Evolutionary conservation across 2,888 invertebrate genomes (phyloP).

Genomic region (Oscheius myriophilus): DNA sequence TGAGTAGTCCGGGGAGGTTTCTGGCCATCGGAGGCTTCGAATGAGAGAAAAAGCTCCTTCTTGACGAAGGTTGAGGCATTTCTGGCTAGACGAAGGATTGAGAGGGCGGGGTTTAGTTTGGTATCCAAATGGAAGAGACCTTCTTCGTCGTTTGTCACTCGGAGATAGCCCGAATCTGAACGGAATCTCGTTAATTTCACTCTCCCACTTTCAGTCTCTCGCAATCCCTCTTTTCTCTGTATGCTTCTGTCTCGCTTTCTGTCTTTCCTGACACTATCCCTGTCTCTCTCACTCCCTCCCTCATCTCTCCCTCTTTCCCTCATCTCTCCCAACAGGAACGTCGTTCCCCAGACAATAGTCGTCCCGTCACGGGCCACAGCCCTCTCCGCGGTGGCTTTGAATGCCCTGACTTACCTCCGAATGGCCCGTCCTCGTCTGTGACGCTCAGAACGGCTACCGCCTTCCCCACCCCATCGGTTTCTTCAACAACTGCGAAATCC

Average conservation of each 20-base stretch:
- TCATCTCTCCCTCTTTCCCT: too few species aligned
- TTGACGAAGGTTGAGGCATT: background rate
- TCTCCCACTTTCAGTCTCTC: too few species aligned
- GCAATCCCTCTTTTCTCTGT: too few species aligned
- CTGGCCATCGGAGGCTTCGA: constrained; percentile 28
- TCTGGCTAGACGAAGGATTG: constrained; percentile 9
- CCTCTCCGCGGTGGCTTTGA: background rate
- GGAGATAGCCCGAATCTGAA: constrained; percentile 1
- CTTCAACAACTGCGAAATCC: constrained; percentile 41
- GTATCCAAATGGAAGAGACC: background rate
- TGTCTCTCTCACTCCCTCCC: too few species aligned
- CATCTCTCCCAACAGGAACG: too few species aligned
- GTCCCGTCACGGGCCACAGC: background rate
- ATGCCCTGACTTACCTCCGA: constrained; percentile 21
- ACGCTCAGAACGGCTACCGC: constrained; percentile 44
- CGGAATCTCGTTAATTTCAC: background rate
- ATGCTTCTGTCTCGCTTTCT: too few species aligned
- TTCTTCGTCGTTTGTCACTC: constrained; percentile 5
- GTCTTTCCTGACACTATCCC: too few species aligned
- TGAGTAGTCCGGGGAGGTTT: constrained; percentile 4
- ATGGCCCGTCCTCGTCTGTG: constrained; percentile 36
- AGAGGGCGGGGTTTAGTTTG: background rate
- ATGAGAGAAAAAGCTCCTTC: constrained; percentile 6
- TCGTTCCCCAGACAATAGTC: too few species aligned
- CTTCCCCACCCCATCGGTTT: constrained; percentile 40